phyloP scores from a whole-genome alignment of 2,113 vertebrate genomes.

The Rhea pennata region DNA sequence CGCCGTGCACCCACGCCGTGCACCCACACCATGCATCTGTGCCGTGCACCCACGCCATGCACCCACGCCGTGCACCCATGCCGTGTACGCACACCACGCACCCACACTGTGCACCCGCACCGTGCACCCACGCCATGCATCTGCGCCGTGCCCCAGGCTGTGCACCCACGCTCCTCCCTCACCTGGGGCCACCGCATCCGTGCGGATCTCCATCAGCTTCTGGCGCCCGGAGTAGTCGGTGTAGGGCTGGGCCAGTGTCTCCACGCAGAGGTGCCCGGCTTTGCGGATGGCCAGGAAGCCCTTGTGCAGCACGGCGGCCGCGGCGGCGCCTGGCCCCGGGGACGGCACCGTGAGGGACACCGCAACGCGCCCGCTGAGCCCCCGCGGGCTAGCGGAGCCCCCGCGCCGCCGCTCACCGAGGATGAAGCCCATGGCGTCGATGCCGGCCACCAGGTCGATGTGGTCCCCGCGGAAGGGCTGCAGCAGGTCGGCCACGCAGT shows the following conservation, averaged over 20 bases:
- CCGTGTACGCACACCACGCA: too few relatives aligned
- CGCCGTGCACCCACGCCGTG: fast-evolving
- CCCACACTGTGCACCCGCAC: too few relatives aligned
- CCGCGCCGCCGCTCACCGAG: conserved; percentile 69
- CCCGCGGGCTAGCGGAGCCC: too few relatives aligned
- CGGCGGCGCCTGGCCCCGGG: conserved; percentile 76
- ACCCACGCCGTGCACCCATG: too few relatives aligned
- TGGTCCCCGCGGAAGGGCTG: conserved; percentile 79
- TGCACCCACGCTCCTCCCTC: not conserved
- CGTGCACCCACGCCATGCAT: fast-evolving
- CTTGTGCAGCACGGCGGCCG: conserved; percentile 77
- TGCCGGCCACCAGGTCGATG: conserved; percentile 86
- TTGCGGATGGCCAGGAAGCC: conserved; percentile 89
- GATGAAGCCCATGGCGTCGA: conserved; percentile 92
- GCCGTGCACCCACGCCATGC: too few relatives aligned
- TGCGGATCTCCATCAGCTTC: conserved; percentile 85
- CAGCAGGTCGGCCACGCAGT: conserved; percentile 85
- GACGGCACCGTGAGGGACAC: conserved; percentile 69
- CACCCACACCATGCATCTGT: too few relatives aligned
- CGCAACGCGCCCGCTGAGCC: not conserved
- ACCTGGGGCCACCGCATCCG: conserved; percentile 82
- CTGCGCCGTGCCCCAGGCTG: fast-evolving
- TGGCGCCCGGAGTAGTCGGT: conserved; percentile 80
- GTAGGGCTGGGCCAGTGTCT: conserved; percentile 76
- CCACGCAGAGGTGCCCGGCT: conserved; percentile 84